Percentiles rank a stretch among this genome's conserved stretches.
phyloP scores from a whole-genome alignment of 2,888 invertebrate species.

The Xestia rhomboidea region DNA sequence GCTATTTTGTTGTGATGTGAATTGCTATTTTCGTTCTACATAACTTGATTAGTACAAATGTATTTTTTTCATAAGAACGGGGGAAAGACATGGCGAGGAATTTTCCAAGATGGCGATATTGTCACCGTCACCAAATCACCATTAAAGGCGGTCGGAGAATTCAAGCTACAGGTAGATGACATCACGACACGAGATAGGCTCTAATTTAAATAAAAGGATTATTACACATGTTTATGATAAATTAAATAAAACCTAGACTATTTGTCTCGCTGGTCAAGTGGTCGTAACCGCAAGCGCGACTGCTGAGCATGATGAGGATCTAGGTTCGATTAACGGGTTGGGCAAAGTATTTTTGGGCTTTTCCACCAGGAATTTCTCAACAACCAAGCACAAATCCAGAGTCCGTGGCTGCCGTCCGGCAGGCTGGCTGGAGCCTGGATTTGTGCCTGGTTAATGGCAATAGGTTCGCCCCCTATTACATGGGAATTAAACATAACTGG shows the following conservation, averaged over 20 bases:
- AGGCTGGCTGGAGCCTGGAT: too few species aligned
- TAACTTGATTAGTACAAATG: slow-evolving; percentile 1
- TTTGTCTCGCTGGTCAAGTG: background rate
- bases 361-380: too few species aligned
- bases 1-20: background rate
- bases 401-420: too few species aligned
- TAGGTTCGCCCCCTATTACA: too few species aligned
- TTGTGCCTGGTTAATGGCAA: too few species aligned
- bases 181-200: background rate
- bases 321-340: too few species aligned
- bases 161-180: background rate
- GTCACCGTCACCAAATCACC: background rate
- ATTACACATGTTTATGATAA: background rate
- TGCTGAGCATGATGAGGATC: too few species aligned
- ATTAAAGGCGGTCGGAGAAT: slow-evolving; percentile 1
- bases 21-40: slow-evolving; percentile 12
- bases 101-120: background rate
- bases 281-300: background rate
- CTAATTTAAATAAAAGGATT: background rate
- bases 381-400: too few species aligned
- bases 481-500: too few species aligned
- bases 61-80: background rate
- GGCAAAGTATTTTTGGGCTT: too few species aligned
- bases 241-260: background rate
- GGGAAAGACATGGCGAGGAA: background rate